Evolutionary conservation across 2,888 invertebrate genomes (phyloP).

Genomic region (Acholoe squamosa): DNA sequence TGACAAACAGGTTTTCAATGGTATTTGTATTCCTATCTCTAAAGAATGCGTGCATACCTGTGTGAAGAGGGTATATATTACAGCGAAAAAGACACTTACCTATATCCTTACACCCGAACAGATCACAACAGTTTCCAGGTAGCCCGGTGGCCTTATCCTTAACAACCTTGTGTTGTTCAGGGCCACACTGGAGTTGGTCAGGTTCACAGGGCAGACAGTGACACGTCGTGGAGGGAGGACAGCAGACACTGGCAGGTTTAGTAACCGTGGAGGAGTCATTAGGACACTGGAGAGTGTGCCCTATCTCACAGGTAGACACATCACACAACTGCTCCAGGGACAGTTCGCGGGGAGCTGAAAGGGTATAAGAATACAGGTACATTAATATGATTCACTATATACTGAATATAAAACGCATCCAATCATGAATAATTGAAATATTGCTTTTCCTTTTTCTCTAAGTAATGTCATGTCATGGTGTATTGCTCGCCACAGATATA

Average conservation of each 20-base stretch:
- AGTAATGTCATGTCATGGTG: too few species aligned
- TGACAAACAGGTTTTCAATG: too few species aligned
- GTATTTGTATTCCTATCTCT: too few species aligned
- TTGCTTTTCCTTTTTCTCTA: too few species aligned
- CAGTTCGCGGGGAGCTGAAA: constrained; percentile 15
- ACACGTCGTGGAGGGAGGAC: constrained; percentile 11
- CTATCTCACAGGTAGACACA: background rate
- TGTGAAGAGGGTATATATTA: too few species aligned
- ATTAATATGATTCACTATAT: background rate
- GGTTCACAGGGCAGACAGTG: constrained; percentile 3
- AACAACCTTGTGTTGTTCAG: background rate
- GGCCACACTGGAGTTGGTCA: background rate
- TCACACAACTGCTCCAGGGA: constrained; percentile 39
- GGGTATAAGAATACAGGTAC: background rate
- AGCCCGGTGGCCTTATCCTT: background rate
- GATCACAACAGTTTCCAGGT: constrained; percentile 28
- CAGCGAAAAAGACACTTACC: too few species aligned
- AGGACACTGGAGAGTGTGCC: background rate
- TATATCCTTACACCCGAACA: background rate
- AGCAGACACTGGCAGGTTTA: background rate
- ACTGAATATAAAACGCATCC: too few species aligned
- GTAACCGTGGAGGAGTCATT: background rate
- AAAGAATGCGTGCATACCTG: too few species aligned
- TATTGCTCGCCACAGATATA: too few species aligned
- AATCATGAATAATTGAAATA: too few species aligned